phyloP scores from a whole-genome alignment of 2,797 vertebrate species.

The Mus caroli region DNA sequence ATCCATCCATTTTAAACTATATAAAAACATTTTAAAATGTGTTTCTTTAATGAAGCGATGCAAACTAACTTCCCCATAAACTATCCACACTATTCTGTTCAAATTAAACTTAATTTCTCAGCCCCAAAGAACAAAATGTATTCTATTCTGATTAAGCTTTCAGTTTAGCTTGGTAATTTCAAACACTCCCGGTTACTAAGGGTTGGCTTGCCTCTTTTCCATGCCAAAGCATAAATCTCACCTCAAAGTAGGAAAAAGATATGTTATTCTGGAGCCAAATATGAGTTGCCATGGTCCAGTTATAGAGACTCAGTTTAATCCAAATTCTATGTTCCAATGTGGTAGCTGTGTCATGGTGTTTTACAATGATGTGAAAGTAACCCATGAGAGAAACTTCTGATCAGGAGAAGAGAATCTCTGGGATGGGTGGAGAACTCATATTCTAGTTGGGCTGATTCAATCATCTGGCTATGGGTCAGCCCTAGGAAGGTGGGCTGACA shows the following conservation, averaged over 20 bases:
- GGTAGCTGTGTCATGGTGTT: neutral
- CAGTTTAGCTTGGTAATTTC: neutral
- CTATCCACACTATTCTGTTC: neutral
- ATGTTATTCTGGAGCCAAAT: neutral
- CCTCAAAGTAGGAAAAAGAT: neutral
- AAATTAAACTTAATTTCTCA: neutral
- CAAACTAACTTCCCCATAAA: neutral
- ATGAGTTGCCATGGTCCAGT: neutral
- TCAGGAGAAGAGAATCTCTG: neutral
- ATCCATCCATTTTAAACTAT: neutral
- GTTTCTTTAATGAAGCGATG: neutral
- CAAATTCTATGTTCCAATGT: neutral
- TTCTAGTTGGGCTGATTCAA: neutral
- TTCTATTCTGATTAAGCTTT: neutral
- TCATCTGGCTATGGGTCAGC: neutral
- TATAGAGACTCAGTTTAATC: neutral
- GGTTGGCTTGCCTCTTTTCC: neutral
- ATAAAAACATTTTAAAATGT: neutral
- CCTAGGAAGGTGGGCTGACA: neutral
- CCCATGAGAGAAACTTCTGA: neutral
- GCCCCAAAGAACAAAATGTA: neutral
- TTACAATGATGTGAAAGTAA: neutral
- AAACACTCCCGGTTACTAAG: neutral
- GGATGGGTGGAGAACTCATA: neutral
- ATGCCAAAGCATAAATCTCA: neutral